A percentile compares a stretch with the other conserved stretches of the same genome.
These are phyloP conservation scores for Tupiocoris notatus DNA, from an alignment of 2,888 invertebrate species.

Conservation along the genomic window DNA sequence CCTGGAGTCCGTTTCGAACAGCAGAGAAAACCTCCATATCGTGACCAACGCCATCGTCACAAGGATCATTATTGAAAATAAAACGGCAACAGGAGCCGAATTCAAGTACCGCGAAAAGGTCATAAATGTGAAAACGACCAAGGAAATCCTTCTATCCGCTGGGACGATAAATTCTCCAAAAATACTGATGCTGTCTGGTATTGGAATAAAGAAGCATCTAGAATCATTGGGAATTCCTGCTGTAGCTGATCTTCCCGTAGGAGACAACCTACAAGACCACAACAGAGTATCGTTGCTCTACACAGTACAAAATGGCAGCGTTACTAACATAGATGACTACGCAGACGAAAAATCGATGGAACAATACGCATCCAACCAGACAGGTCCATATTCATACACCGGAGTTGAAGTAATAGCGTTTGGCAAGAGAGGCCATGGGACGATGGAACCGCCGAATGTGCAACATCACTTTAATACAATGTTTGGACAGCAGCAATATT, in stretches of 20 bases:
- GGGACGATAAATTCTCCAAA: constrained; percentile 79
- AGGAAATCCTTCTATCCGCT: constrained; percentile 80
- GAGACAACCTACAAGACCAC: constrained; percentile 48
- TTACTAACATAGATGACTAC: neutral
- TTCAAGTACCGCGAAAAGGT: constrained; percentile 70
- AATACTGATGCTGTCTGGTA: constrained; percentile 66
- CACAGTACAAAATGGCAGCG: neutral
- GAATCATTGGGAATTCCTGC: constrained; percentile 44
- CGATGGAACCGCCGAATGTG: constrained; percentile 36
- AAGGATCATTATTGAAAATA: constrained; percentile 58
- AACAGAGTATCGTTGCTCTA: constrained; percentile 21
- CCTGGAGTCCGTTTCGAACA: constrained; percentile 66
- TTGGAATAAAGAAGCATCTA: constrained; percentile 63
- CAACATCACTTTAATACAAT: constrained; percentile 19
- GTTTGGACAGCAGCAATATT: neutral
- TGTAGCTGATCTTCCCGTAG: constrained; percentile 47
- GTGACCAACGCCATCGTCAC: constrained; percentile 73
- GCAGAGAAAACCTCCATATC: constrained; percentile 73
- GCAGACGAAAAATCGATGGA: neutral
- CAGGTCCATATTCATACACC: constrained; percentile 6
- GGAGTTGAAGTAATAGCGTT: constrained; percentile 28
- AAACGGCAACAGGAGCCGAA: constrained; percentile 78
- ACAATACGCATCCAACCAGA: neutral
- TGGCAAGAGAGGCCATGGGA: neutral
- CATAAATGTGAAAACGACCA: constrained; percentile 65